Percentiles rank a stretch among this genome's conserved stretches.
Conservation (phyloP, 2,113 vertebrate species). For the Meriones unguiculatus region DNA sequence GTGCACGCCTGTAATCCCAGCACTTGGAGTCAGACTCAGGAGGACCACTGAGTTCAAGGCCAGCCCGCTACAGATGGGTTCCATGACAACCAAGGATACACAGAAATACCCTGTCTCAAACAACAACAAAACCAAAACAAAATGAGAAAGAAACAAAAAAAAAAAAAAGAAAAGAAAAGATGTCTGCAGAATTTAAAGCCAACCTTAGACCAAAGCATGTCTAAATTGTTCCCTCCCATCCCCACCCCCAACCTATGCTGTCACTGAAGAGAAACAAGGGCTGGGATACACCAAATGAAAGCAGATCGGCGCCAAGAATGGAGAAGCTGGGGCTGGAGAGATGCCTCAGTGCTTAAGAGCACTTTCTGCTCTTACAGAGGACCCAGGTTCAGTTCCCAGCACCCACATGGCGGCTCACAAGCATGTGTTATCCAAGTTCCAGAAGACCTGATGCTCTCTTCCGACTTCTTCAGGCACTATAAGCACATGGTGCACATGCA, state of each 20-base stretch:
- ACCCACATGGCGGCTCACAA: not conserved
- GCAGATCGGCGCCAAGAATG: not conserved
- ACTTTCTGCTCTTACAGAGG: not conserved
- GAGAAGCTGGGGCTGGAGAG: not conserved
- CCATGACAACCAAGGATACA: not conserved
- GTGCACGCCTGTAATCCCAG: not conserved
- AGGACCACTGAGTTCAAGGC: not conserved
- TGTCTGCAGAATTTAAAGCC: not conserved
- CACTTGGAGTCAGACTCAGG: not conserved
- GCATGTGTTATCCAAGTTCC: not conserved
- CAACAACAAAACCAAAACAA: not conserved
- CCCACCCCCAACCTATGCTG: not conserved
- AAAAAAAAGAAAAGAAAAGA: not conserved
- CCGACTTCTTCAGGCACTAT: not conserved
- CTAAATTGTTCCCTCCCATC: not conserved
- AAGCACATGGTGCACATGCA: not conserved
- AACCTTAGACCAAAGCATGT: not conserved
- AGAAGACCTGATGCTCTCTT: not conserved
- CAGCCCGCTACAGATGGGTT: not conserved
- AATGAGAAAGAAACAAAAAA: not conserved
- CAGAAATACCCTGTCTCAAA: not conserved
- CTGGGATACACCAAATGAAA: not conserved
- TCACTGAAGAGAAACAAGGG: not conserved
- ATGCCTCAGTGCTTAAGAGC: not conserved
- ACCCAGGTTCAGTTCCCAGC: not conserved